phyloP scores from a whole-genome alignment of 2,888 invertebrate genomes.

The Acanthococcus lagerstroemiae region DNA sequence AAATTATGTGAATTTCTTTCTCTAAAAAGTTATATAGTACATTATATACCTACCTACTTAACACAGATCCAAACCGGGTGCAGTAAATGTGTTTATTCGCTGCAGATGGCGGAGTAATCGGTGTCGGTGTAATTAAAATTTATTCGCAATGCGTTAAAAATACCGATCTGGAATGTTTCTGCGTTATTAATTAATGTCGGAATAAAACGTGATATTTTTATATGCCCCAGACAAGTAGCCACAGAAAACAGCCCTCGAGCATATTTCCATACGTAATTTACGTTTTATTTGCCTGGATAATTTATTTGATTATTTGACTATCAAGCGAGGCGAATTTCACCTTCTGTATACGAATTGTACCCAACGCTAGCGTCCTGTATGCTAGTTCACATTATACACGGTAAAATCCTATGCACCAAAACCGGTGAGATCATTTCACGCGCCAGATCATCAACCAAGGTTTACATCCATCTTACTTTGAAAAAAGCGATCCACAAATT shows the following conservation, averaged over 20 bases:
- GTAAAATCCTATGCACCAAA: no score
- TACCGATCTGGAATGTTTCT: background rate
- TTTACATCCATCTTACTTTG: no score
- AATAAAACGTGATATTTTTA: background rate
- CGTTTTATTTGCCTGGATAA: background rate
- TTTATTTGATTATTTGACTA: background rate
- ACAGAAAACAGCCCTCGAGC: background rate
- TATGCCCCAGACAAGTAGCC: background rate
- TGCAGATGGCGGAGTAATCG: background rate
- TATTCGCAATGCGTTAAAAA: background rate
- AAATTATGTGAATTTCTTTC: no score
- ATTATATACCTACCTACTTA: no score
- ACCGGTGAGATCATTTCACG: no score
- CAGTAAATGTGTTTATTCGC: no score
- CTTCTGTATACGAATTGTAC: no score
- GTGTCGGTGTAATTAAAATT: background rate
- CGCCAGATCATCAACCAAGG: no score
- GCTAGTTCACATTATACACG: no score
- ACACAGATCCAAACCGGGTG: no score
- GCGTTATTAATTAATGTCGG: background rate
- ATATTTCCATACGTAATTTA: background rate
- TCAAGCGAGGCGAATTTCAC: background rate
- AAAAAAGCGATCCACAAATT: no score
- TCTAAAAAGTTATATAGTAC: no score
- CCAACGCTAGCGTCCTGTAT: background rate